Conservation (phyloP, 2,888 invertebrate species). For the Eilema sororculum region DNA sequence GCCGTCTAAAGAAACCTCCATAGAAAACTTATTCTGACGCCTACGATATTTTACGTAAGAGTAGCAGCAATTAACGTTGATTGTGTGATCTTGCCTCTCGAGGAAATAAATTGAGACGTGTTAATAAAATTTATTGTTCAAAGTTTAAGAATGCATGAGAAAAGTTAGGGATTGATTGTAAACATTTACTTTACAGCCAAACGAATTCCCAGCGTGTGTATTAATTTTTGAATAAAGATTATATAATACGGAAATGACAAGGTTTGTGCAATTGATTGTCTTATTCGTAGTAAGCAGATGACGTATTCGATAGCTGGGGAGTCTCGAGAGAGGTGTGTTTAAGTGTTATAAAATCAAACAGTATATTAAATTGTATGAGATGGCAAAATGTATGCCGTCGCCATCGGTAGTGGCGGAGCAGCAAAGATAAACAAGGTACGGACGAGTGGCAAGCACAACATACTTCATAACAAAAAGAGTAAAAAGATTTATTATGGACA, state of each 20-base stretch:
- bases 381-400: conserved; percentile 48
- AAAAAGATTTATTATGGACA: conserved; percentile 75
- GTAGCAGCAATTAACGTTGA: conserved; percentile 83
- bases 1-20: conserved; percentile 61
- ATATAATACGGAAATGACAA: conserved; percentile 67
- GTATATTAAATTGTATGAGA: conserved; percentile 56
- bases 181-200: conserved; percentile 67
- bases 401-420: conserved; percentile 46
- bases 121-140: conserved; percentile 83
- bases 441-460: conserved; percentile 45
- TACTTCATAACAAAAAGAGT: conserved; percentile 63
- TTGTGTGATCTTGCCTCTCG: conserved; percentile 71
- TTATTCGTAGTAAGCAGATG: conserved; percentile 29
- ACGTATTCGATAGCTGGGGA: conserved; percentile 37
- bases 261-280: conserved; percentile 57
- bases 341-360: conserved; percentile 53
- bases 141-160: conserved; percentile 76
- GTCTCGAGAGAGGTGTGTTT: conserved; percentile 30
- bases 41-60: conserved; percentile 73
- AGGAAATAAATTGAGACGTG: conserved; percentile 79
- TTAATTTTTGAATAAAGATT: conserved; percentile 62
- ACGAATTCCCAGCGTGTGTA: conserved; percentile 64
- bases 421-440: conserved; percentile 50
- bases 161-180: conserved; percentile 69
- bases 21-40: conserved; percentile 66